A percentile compares a stretch with the other conserved stretches of the same genome.
These are phyloP conservation scores for Huso huso DNA, from an alignment of 2,797 vertebrate genomes.

Conservation along the genomic window DNA sequence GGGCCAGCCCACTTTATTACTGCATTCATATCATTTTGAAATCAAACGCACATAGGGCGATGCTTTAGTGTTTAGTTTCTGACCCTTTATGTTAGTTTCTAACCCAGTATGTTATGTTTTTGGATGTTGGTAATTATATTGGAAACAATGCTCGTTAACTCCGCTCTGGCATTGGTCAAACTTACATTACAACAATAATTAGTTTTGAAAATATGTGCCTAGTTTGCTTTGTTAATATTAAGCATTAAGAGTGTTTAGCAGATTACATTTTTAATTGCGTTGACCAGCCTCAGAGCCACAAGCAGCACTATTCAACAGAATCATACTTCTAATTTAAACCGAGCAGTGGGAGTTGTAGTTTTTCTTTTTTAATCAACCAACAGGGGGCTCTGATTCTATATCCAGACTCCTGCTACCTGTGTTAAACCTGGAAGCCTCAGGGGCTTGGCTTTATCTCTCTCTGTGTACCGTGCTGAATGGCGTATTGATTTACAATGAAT, in stretches of 20 bases:
- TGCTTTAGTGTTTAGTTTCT: slow-evolving; percentile 16
- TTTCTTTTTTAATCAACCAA: slow-evolving; percentile 14
- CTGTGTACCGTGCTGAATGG: background rate
- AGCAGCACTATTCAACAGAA: too few species aligned
- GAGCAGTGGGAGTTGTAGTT: background rate
- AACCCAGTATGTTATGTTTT: slow-evolving; percentile 9
- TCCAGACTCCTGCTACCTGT: background rate
- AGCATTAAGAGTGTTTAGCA: too few species aligned
- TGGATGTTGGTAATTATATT: slow-evolving; percentile 28
- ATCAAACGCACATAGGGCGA: slow-evolving; percentile 8
- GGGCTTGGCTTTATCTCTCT: background rate
- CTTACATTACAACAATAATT: too few species aligned
- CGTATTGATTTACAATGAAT: slow-evolving; percentile 31
- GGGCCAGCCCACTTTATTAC: background rate
- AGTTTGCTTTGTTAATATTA: too few species aligned
- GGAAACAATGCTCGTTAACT: slow-evolving; percentile 36
- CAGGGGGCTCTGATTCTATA: slow-evolving; percentile 11
- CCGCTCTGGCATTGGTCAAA: too few species aligned
- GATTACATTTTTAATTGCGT: too few species aligned
- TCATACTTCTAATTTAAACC: too few species aligned
- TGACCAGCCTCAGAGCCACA: too few species aligned
- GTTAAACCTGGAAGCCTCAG: background rate
- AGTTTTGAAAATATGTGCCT: too few species aligned
- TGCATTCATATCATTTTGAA: background rate
- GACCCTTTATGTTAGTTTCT: slow-evolving; percentile 14